phyloP scores from a whole-genome alignment of 2,113 vertebrate species.

The Siniperca knerii region DNA sequence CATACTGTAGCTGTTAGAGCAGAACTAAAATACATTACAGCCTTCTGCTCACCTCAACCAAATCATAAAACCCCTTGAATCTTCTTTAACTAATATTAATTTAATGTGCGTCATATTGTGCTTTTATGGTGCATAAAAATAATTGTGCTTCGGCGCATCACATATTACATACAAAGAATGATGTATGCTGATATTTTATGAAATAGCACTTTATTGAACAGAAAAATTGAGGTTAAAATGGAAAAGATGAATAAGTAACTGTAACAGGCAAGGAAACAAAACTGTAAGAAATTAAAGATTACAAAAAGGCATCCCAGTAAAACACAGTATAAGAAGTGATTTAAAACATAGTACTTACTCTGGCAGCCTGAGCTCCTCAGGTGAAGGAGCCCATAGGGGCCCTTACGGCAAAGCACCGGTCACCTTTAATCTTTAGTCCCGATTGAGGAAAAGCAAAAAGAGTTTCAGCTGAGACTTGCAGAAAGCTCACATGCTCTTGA shows the following conservation, averaged over 20 bases:
- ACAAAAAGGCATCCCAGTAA: background rate
- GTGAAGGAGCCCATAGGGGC: conserved; percentile 34
- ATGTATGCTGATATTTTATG: background rate
- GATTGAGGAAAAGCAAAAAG: conserved; percentile 20
- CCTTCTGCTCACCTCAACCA: conserved; percentile 60
- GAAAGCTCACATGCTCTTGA: conserved; percentile 15
- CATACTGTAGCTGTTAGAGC: conserved; percentile 62
- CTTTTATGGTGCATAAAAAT: conserved; percentile 24
- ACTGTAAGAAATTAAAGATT: background rate
- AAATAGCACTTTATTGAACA: background rate
- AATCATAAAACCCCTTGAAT: conserved; percentile 45
- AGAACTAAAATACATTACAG: conserved; percentile 49
- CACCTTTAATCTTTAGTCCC: conserved; percentile 59
- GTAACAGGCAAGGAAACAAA: background rate
- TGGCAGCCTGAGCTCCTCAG: conserved; percentile 36
- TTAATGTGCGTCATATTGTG: conserved; percentile 9
- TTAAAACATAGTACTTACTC: conserved; percentile 1
- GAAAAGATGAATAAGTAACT: background rate
- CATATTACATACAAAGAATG: background rate
- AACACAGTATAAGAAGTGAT: conserved; percentile 12
- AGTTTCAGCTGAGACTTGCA: conserved; percentile 23
- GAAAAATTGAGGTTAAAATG: background rate
- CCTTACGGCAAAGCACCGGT: conserved; percentile 40
- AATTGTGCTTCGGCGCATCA: background rate
- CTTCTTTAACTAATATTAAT: conserved; percentile 22